Evolutionary conservation across 2,797 vertebrate genomes (phyloP), one percentile per base, ranked within the genome.

Genomic region (Pitangus sulphuratus): DNA sequence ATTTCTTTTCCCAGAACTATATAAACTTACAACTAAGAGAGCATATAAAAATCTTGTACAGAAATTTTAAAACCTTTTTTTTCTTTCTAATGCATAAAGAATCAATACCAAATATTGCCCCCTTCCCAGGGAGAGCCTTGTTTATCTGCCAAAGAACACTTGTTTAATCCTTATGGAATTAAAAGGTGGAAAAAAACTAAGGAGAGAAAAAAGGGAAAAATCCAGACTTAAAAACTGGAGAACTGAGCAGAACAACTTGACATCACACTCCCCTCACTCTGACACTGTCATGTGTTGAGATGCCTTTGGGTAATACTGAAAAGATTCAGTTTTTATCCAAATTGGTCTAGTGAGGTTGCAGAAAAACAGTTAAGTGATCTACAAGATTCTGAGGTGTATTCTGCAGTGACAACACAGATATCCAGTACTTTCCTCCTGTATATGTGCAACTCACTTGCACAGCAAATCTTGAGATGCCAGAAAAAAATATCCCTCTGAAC

Each of bases 1-100:
- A 70, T 87, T 89, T 85, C 8, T 88, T 80, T 83, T 87, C 26
- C 68, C 64, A 87, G 60, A 90, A 90, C 31, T 72, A 11, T 31
- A 78, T 54, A 95, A 93, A 54, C 15, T 48, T 69, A 66, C 2
- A 12, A 84, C 24, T n/a, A 84, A 77, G 80, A 95, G 87, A 69
- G 57, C 15, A 31, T n/a, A 76, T 28, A 12, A 85, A 86, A 90
- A 83, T 64, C 40, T 62, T 69, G 53, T 33, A 50, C 18, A 57
- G 19, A 70, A 82, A 79, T 48, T 28, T 28, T 6, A 84, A 37
- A 1, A 1, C 2, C 20, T 33, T 75, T 74, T 51, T 21, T 6
- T 60, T 72, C 21, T 50, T 71, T 51, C 40, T 72, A 39, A 64
- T 30, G 19, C 28, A 64, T 16, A 68, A 65, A 56, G 15, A 82